Percentiles rank a stretch among this genome's conserved stretches.
phyloP scores from a whole-genome alignment of 2,888 invertebrate genomes.

The Nephrocerus scutellatus region DNA sequence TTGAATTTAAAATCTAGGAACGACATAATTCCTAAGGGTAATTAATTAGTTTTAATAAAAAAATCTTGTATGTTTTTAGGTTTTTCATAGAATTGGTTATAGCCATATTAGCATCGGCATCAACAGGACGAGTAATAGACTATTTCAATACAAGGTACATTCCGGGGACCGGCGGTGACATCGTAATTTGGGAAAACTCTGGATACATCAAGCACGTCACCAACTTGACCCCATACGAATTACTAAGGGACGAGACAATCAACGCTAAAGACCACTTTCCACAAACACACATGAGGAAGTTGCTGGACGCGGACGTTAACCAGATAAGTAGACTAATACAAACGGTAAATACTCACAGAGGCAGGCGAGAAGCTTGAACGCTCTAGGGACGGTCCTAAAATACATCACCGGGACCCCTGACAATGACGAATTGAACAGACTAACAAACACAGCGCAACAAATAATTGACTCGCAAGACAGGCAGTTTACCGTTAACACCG shows the following conservation, averaged over 20 bases:
- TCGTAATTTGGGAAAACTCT: slow-evolving; percentile 4
- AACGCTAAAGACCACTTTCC: slow-evolving; percentile 5
- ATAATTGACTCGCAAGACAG: slow-evolving; percentile 9
- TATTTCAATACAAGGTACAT: slow-evolving; percentile 7
- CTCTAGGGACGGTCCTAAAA: slow-evolving; percentile 8
- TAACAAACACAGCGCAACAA: slow-evolving; percentile 7
- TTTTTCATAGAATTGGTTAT: slow-evolving; percentile 1
- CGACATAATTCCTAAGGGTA: too few relatives aligned
- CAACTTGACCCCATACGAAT: slow-evolving; percentile 5
- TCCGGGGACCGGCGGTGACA: slow-evolving; percentile 3
- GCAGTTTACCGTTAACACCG: slow-evolving; percentile 8
- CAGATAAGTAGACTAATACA: slow-evolving; percentile 9
- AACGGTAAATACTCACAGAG: slow-evolving; percentile 6
- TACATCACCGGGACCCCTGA: slow-evolving; percentile 8
- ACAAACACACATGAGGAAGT: slow-evolving; percentile 4
- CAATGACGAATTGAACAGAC: slow-evolving; percentile 9
- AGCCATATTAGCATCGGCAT: background rate
- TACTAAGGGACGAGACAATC: slow-evolving; percentile 8
- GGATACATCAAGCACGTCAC: slow-evolving; percentile 6
- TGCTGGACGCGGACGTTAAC: slow-evolving; percentile 6
- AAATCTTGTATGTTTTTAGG: slow-evolving; percentile 1
- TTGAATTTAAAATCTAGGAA: too few relatives aligned
- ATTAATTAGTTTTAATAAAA: too few relatives aligned
- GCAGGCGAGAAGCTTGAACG: slow-evolving; percentile 5
- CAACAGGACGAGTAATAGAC: slow-evolving; percentile 8